Conservation (phyloP, 2,797 vertebrate species). For the Trichosurus vulpecula region DNA sequence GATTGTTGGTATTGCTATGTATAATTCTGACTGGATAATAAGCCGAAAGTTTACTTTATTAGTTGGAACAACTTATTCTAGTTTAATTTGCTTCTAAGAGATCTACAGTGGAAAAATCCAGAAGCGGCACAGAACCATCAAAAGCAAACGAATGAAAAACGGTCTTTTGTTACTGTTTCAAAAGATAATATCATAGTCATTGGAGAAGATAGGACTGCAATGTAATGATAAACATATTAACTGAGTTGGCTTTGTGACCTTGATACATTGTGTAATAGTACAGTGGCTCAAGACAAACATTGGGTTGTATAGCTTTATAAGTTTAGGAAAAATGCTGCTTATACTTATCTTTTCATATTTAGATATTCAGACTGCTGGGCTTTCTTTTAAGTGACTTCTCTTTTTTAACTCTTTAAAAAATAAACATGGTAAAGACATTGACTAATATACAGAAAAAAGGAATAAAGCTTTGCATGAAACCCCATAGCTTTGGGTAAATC, state of each 20-base stretch:
- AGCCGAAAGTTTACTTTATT: constrained; percentile 78
- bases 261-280: constrained; percentile 62
- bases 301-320: constrained; percentile 55
- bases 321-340: constrained; percentile 55
- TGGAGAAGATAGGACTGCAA: constrained; percentile 55
- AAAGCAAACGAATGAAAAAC: constrained; percentile 68
- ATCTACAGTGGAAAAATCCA: constrained; percentile 69
- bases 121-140: constrained; percentile 38
- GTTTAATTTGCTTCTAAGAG: constrained; percentile 78
- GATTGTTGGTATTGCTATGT: constrained; percentile 69
- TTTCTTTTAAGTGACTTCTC: neutral
- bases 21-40: constrained; percentile 41
- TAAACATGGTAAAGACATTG: neutral
- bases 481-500: neutral
- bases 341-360: neutral
- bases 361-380: constrained; percentile 46
- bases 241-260: constrained; percentile 76
- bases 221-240: constrained; percentile 80
- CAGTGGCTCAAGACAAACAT: constrained; percentile 71
- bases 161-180: constrained; percentile 59
- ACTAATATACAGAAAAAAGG: neutral
- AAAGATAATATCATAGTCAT: constrained; percentile 72
- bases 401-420: neutral
- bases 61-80: constrained; percentile 77
- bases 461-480: neutral